Percentiles rank a stretch among this genome's conserved stretches.
These are phyloP conservation scores for Poecile montanus DNA, from an alignment of 2,797 vertebrate species.

Conservation along the genomic window DNA sequence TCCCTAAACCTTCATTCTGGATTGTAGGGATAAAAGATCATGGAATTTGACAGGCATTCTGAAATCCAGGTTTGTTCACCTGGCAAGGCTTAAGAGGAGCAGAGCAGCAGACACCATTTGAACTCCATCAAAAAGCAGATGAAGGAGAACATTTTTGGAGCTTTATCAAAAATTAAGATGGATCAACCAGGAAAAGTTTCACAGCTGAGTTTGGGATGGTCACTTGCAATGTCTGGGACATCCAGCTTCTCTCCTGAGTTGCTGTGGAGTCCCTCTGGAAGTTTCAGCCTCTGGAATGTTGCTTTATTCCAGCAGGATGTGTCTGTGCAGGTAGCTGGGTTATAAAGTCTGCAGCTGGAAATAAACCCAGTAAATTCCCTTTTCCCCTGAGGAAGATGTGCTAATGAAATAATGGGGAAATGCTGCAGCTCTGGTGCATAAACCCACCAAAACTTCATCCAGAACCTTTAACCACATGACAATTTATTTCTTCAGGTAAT, in stretches of 20 bases:
- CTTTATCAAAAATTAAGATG: background rate
- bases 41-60: background rate
- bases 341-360: background rate
- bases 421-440: background rate
- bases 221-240: background rate
- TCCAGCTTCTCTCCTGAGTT: background rate
- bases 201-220: background rate
- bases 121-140: background rate
- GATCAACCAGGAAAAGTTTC: background rate
- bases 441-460: background rate
- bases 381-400: background rate
- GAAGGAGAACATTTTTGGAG: background rate
- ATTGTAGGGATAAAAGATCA: background rate
- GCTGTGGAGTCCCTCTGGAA: background rate
- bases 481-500: background rate
- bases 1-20: background rate
- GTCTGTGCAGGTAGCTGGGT: conserved; percentile 4
- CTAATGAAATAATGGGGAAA: background rate
- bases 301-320: background rate
- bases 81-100: background rate
- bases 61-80: background rate
- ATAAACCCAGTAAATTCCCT: background rate
- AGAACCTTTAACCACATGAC: background rate
- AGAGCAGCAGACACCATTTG: background rate
- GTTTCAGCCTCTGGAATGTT: background rate